Base-by-base conservation (phyloP, 2,113 vertebrate species). In the Chelonoidis abingdonii region DNA sequence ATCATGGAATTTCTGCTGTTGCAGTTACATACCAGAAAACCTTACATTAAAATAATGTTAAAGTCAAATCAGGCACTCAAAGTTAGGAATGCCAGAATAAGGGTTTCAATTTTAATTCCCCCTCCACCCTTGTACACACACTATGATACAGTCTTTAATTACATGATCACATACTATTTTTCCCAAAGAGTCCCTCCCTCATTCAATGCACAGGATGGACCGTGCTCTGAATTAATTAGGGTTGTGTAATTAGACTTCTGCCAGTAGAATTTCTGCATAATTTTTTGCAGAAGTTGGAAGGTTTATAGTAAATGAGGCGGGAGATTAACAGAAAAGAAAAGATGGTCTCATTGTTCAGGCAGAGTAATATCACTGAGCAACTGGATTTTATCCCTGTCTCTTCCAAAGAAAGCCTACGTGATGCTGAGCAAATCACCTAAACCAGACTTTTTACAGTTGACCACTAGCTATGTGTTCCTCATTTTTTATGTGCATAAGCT, bases 301-400 rank as follows among this genome's bases (percentile, higher is more conserved):
- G 50, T 82, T n/a, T 53, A 2, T 14, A 10, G 17, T 38, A 22
- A 56, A 38, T 6, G 50, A 72, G 84, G 13, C 49, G 35, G 57
- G 0, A 0, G 6, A n/a, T 72, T 72, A 72, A 38, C n/a, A 72
- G 5, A 1, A 86, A 47, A 52, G 13, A 47, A 78, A 47, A 47
- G 41, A 47, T 13, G 22, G 19, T 75, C 72, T 75, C 72, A 75
- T 41, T 19, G 22, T 27, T 76, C 21, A 27, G 41, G n/a, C 11
- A 47, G 22, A 44, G 44, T 12, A 76, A 76, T 25, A 4, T 44
- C 38, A 76, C 72, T 13, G 72, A 38, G 53, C 87, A 8, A 57
- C 69, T 0, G 0, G 21, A 1, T 10, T 79, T 49, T 69, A 29
- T 90, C 59, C 24, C 17, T 72, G 13, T 14, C 49, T 87, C 5